Evolutionary conservation across 2,888 invertebrate genomes (phyloP), one percentile per base, ranked within the genome.

Genomic region (Tanytarsus gracilentus): DNA sequence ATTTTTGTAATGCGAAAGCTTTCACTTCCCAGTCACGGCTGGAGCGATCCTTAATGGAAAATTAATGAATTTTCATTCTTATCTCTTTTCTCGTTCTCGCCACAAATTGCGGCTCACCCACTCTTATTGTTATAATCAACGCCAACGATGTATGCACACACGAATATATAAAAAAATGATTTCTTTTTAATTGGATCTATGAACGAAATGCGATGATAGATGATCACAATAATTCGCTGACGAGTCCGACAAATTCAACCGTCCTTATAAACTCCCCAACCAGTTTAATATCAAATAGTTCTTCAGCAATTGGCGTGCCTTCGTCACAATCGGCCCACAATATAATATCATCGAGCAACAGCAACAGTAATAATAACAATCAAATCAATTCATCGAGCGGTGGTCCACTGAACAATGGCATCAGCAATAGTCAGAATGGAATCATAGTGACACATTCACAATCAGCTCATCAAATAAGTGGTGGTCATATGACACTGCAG

Each of bases 301-400:
- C 58, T 36, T 61, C 63, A 49, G 36, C 36, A 52, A 60, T 58
- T 40, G 61, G 59, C 58, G 69, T 74, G 64, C 69, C 72, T 65
- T 71, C 69, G 65, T 73, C 73, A 61, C 71, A 72, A 66, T 72
- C 73, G 65, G 70, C 71, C 66, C 74, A 73, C 44, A 44, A 44
- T 66, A 71, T 74, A 66, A 71, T 73, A 62, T 71, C 61, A 69
- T 67, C 64, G 62, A 51, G 62, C 63, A 63, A 64, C 62, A 63
- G 61, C 70, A 74, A 62, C 76, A 76, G 63, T 75, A 76, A 62
- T 76, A 76, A 63, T 72, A 76, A 58, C 71, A 75, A 61, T 75
- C 75, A 66, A 75, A 77, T 63, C 66, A 66, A 48, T 68, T 11
- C 23, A 23, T 11, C 44, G 11, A 44, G 44, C n/a, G n/a, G n/a